phyloP scores from a whole-genome alignment of 30 jellyfish, hydroid and myxozoan genomes.

The Hydractinia symbiolongicarpus region DNA sequence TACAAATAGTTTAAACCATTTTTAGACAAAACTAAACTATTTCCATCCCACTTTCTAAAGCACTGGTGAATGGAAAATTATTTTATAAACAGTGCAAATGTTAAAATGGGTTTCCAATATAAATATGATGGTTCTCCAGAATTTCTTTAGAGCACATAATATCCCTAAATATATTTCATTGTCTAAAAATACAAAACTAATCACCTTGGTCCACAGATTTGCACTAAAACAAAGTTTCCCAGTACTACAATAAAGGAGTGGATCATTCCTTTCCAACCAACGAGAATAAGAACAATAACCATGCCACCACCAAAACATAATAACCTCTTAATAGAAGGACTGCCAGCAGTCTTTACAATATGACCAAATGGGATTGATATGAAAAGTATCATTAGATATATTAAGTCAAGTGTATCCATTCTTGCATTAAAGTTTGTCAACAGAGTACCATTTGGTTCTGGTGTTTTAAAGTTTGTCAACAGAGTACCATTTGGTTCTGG shows the following conservation, averaged over 20 bases:
- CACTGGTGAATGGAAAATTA: no score
- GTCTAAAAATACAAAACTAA: not conserved
- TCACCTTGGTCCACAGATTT: not conserved
- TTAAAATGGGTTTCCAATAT: no score
- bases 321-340: slow-evolving; percentile 45
- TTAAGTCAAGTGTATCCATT: slow-evolving; percentile 61
- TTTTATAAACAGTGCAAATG: no score
- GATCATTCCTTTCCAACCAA: slow-evolving; percentile 52
- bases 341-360: slow-evolving; percentile 43
- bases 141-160: no score
- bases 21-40: no score
- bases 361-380: slow-evolving; percentile 71
- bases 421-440: not conserved
- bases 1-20: no score
- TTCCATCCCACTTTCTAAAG: no score
- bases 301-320: slow-evolving; percentile 66
- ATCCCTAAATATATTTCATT: no score
- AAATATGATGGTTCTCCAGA: no score
- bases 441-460: no score
- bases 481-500: no score
- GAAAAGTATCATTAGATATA: slow-evolving; percentile 48
- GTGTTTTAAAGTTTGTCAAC: no score
- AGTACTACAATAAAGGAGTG: not conserved
- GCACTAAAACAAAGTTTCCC: not conserved
- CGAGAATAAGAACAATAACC: slow-evolving; percentile 39